Evolutionary conservation across 2,888 invertebrate genomes (phyloP).

Genomic region (Neoitamus cyanurus): DNA sequence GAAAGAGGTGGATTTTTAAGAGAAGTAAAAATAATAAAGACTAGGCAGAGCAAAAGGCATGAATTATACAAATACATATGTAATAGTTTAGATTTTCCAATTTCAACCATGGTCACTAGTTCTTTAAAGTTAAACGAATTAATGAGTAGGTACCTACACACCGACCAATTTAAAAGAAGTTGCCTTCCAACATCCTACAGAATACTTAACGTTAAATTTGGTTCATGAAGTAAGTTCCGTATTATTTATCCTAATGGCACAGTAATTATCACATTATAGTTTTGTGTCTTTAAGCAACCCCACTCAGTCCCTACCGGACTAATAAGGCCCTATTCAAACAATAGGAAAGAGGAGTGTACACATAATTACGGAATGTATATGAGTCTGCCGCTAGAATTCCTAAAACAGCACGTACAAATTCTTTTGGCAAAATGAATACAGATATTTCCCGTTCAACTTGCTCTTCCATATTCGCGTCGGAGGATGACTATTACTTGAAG

Average conservation of each 20-base stretch:
- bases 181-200: neutral
- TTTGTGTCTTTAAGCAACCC: constrained; percentile 51
- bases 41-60: too few relatives aligned
- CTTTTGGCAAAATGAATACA: constrained; percentile 34
- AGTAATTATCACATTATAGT: constrained; percentile 54
- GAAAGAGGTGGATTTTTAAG: too few relatives aligned
- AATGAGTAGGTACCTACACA: too few relatives aligned
- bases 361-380: constrained; percentile 37
- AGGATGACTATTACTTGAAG: constrained; percentile 19
- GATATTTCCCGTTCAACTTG: constrained; percentile 19
- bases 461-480: neutral
- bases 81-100: too few relatives aligned
- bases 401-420: constrained; percentile 24
- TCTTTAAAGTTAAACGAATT: too few relatives aligned
- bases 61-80: too few relatives aligned
- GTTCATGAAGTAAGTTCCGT: constrained; percentile 46
- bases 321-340: neutral
- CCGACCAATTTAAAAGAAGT: too few relatives aligned
- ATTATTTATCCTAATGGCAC: constrained; percentile 53
- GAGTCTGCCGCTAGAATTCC: constrained; percentile 28
- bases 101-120: too few relatives aligned
- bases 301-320: neutral
- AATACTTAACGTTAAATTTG: neutral
- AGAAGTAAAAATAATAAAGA: too few relatives aligned
- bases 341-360: constrained; percentile 4